Evolutionary conservation across 2,888 invertebrate species (phyloP).

Genomic region (Stramonita haemastoma): DNA sequence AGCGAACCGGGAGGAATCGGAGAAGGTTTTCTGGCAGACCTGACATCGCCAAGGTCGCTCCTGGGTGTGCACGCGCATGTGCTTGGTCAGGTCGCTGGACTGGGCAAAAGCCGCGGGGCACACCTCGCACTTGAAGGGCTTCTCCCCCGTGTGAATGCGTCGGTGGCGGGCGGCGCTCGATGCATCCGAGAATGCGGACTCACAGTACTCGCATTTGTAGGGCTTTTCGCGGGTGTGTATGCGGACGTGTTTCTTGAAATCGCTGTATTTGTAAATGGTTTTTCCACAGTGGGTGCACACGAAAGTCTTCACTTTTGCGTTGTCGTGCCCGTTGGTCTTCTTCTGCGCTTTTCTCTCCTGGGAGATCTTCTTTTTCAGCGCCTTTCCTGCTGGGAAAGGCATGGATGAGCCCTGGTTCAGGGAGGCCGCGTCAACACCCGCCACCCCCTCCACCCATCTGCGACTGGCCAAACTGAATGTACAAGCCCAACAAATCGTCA

Average conservation of each 20-base stretch:
- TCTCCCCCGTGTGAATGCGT: slow-evolving; percentile 43
- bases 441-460: no score
- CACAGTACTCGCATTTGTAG: slow-evolving; percentile 45
- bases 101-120: slow-evolving; percentile 40
- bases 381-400: not conserved
- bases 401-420: not conserved
- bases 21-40: slow-evolving; percentile 41
- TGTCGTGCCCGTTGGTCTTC: not conserved
- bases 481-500: slow-evolving; percentile 36
- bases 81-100: slow-evolving; percentile 46
- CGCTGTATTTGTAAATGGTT: slow-evolving; percentile 37
- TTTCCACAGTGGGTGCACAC: slow-evolving; percentile 42
- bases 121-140: slow-evolving; percentile 43
- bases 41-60: slow-evolving; percentile 46
- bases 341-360: not conserved
- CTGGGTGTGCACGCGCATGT: slow-evolving; percentile 48
- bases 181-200: slow-evolving; percentile 40
- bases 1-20: slow-evolving; percentile 27
- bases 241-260: slow-evolving; percentile 44
- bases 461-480: slow-evolving; percentile 37
- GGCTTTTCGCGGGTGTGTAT: slow-evolving; percentile 48
- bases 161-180: slow-evolving; percentile 41
- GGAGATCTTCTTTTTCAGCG: not conserved
- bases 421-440: not conserved
- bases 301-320: slow-evolving; percentile 31